Evolutionary conservation across 2,797 vertebrate species (phyloP).

Genomic region (Sylvilagus floridanus): DNA sequence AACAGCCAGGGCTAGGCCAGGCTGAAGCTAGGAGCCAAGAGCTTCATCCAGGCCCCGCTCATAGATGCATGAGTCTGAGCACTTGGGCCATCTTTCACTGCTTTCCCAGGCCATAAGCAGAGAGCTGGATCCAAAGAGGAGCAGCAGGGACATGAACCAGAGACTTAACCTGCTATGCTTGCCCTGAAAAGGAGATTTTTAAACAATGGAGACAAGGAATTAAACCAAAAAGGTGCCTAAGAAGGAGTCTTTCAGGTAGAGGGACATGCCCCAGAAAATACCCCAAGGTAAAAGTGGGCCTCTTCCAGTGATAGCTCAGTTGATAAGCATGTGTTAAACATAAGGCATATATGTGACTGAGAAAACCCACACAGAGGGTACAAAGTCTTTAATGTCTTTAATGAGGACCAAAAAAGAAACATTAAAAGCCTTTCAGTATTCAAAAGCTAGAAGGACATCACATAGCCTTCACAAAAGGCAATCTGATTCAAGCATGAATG

Average conservation of each 20-base stretch:
- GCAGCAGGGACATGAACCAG: too few relatives aligned
- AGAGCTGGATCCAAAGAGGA: too few relatives aligned
- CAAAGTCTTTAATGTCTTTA: constrained; percentile 21
- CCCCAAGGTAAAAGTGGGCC: background rate
- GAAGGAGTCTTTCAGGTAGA: background rate
- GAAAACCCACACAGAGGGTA: constrained; percentile 8
- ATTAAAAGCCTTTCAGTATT: background rate
- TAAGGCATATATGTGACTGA: background rate
- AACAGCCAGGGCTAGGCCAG: too few relatives aligned
- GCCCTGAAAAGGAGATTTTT: constrained; percentile 9
- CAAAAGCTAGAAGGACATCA: constrained; percentile 44
- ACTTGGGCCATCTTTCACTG: too few relatives aligned
- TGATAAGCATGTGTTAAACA: background rate
- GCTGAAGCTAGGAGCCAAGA: too few relatives aligned
- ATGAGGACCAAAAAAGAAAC: background rate
- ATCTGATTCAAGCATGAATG: constrained; percentile 47
- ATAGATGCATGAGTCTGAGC: too few relatives aligned
- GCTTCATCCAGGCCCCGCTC: too few relatives aligned
- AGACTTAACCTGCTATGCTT: too few relatives aligned
- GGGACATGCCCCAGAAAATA: background rate
- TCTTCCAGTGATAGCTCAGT: background rate
- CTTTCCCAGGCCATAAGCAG: too few relatives aligned
- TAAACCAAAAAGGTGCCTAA: background rate
- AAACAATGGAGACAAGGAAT: constrained; percentile 10
- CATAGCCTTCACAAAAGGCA: constrained; percentile 47